A percentile compares a stretch with the other conserved stretches of the same genome.
phyloP scores from a whole-genome alignment of 2,113 vertebrate species.

The Aegithalos caudatus region DNA sequence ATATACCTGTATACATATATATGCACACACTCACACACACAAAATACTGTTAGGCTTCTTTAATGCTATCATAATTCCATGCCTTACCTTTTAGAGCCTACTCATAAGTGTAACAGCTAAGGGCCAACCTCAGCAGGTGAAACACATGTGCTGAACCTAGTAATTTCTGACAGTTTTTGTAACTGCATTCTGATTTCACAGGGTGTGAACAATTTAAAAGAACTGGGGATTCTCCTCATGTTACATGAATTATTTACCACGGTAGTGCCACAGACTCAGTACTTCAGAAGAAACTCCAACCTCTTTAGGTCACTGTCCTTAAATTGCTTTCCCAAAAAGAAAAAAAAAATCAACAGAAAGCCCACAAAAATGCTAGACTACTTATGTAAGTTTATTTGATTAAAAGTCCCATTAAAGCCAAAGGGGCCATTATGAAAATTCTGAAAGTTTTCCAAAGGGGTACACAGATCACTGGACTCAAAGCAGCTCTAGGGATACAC shows the following conservation, averaged over 20 bases:
- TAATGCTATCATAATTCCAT: background rate
- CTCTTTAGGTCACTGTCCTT: background rate
- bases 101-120: background rate
- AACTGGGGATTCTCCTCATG: background rate
- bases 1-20: too few species aligned
- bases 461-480: background rate
- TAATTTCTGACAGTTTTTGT: background rate
- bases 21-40: accelerated
- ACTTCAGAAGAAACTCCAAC: background rate
- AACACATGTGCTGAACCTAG: background rate
- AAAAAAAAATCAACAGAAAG: background rate
- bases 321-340: background rate
- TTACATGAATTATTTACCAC: background rate
- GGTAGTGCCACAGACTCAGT: background rate
- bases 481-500: background rate
- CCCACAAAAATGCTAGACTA: background rate
- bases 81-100: background rate
- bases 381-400: background rate
- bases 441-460: background rate
- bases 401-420: background rate
- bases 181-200: background rate
- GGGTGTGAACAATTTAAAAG: background rate
- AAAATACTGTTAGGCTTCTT: background rate
- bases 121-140: background rate
- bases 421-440: background rate